Conservation (phyloP, 2,888 invertebrate species). For the Mythimna impura region DNA sequence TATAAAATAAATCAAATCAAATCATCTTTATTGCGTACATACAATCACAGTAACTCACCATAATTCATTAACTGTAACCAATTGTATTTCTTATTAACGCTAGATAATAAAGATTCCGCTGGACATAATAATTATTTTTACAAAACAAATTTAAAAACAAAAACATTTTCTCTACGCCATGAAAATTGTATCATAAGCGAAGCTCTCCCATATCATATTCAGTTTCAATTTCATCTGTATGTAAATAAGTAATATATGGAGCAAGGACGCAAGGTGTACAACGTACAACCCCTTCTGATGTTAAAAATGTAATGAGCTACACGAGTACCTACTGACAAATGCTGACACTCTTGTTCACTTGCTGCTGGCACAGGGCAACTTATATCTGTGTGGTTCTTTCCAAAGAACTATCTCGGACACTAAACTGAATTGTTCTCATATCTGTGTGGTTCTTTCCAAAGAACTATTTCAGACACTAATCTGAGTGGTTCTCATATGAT, state of each 20-base stretch:
- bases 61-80: not conserved
- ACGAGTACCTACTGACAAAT: too few relatives aligned
- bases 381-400: too few relatives aligned
- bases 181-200: not conserved
- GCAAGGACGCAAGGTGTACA: not conserved
- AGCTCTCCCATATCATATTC: not conserved
- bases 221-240: conserved; percentile 18
- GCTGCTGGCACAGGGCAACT: too few relatives aligned
- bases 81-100: not conserved
- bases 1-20: not conserved
- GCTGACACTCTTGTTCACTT: too few relatives aligned
- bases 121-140: not conserved
- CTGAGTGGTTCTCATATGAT: too few relatives aligned
- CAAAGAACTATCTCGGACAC: too few relatives aligned
- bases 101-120: too few relatives aligned
- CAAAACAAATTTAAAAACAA: not conserved
- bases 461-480: too few relatives aligned
- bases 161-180: not conserved
- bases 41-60: not conserved
- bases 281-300: not conserved
- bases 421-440: too few relatives aligned
- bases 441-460: too few relatives aligned
- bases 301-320: conserved; percentile 1
- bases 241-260: conserved; percentile 17
- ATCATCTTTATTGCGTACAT: too few relatives aligned